A percentile compares a stretch with the other conserved stretches of the same genome.
Conservation (phyloP, 2,113 vertebrate species). For the Syngnathus floridae region DNA sequence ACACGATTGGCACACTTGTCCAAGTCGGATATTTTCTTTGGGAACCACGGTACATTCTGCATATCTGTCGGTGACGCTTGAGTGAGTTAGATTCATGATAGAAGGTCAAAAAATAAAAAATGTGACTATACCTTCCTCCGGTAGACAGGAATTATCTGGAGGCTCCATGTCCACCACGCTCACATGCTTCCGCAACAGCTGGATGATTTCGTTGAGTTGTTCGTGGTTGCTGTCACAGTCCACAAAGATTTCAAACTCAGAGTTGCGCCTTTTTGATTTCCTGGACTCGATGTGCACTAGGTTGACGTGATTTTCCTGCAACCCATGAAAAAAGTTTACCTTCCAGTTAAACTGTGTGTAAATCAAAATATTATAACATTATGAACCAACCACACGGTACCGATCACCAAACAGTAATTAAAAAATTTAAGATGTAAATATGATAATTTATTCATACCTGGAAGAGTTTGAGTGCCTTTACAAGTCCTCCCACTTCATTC, state of each 20-base stretch:
- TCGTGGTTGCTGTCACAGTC: constrained; percentile 92
- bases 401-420: too few species aligned
- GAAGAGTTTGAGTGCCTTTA: constrained; percentile 92
- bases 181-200: constrained; percentile 82
- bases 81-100: too few species aligned
- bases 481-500: constrained; percentile 93
- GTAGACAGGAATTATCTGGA: constrained; percentile 72
- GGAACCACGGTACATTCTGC: constrained; percentile 89
- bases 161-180: constrained; percentile 79
- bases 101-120: background rate
- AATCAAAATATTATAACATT: background rate
- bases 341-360: background rate
- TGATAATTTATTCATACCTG: constrained; percentile 69
- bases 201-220: constrained; percentile 88
- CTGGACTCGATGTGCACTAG: constrained; percentile 94
- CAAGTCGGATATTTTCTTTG: constrained; percentile 93
- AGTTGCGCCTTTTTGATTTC: constrained; percentile 88
- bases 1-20: constrained; percentile 93
- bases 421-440: background rate
- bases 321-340: constrained; percentile 4
- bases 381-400: background rate
- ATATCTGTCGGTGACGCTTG: constrained; percentile 68
- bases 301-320: constrained; percentile 91
- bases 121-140: constrained; percentile 67
- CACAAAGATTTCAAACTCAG: constrained; percentile 94